Evolutionary conservation across 1,140 invertebrate genomes (phyloP), one percentile per base, ranked within the genome.

Genomic region (Conus betulinus): DNA sequence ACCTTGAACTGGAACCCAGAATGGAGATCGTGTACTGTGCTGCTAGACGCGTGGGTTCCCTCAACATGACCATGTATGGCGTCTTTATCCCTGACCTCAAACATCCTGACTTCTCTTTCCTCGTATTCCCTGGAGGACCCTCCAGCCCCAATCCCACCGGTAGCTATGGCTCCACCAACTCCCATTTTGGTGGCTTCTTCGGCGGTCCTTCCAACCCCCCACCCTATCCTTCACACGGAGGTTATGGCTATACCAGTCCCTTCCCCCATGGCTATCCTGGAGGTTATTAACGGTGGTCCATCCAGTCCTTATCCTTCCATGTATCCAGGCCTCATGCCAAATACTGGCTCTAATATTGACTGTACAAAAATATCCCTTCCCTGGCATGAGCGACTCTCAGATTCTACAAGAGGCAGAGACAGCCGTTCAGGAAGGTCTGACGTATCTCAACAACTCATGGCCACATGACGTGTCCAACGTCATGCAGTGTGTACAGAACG

Each of bases 41-140:
- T 51, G 74, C 74, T 25, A 78, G 74, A 78, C 74, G 74, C 27
- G 74, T 78, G n/a, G 7, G 6, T 10, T 78, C 74, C 25, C 74
- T 78, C 74, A 78, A 78, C 74, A 39, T 8, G 7, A 78, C 74
- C 74, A 8, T 78, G 74, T 25, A 51, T 7, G 25, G 27, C 74
- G 27, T 51, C 25, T 51, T 27, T 7, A 78, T 78, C 74, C 74
- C 74, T 78, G 25, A 78, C 74, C 74, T 78, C 23, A 17, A 13
- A 17, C 74, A 78, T 39, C 74, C 74, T 20, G 74, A 78, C 74
- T 78, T 78, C 74, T 39, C 74, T 51, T 78, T 78, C 74, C 74
- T 78, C 23, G 74, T 78, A 20, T 78, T 17, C 20, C 74, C 74
- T 39, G 74, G 74, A 39, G 74, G 74, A 39, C 74, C 74, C 15